phyloP scores from a whole-genome alignment of 2,113 vertebrate genomes.

The Epinephelus lanceolatus region DNA sequence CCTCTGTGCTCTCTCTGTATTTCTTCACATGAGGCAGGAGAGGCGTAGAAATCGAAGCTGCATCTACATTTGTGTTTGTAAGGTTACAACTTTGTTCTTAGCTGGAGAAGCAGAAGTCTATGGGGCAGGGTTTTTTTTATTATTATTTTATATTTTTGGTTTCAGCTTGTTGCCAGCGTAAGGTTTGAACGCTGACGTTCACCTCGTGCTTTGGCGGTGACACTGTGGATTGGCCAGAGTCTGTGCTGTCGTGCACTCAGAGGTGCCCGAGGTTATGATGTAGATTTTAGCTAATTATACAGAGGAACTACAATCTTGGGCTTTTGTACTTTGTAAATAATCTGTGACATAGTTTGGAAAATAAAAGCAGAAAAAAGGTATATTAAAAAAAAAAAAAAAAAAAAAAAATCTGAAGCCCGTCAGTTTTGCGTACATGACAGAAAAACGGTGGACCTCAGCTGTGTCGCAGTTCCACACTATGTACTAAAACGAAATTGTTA shows the following conservation, averaged over 20 bases:
- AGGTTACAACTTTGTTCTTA: neutral
- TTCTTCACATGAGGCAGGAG: conserved; percentile 7
- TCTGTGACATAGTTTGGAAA: conserved; percentile 64
- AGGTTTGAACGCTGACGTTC: conserved; percentile 37
- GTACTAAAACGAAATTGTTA: conserved; percentile 1
- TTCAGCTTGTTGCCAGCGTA: conserved; percentile 28
- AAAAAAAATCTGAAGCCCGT: conserved; percentile 26
- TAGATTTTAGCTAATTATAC: conserved; percentile 34
- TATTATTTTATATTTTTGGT: neutral
- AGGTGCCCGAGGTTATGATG: conserved; percentile 32
- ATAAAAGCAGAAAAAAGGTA: conserved; percentile 37
- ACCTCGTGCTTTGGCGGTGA: conserved; percentile 36
- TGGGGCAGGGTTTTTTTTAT: neutral
- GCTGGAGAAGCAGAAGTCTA: conserved; percentile 2
- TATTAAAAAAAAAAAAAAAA: conserved; percentile 20
- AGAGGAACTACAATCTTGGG: conserved; percentile 38
- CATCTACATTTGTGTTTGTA: conserved; percentile 18
- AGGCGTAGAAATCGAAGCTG: conserved; percentile 15
- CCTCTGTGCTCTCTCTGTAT: conserved; percentile 34
- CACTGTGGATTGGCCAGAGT: conserved; percentile 47
- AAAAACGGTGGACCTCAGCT: conserved; percentile 52
- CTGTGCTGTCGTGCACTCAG: conserved; percentile 16
- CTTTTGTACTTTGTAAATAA: conserved; percentile 74
- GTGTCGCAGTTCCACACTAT: conserved; percentile 23
- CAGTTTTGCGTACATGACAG: conserved; percentile 43